Evolutionary conservation across 2,113 vertebrate genomes (phyloP).

Genomic region (Brachyhypopomus occidentalis): DNA sequence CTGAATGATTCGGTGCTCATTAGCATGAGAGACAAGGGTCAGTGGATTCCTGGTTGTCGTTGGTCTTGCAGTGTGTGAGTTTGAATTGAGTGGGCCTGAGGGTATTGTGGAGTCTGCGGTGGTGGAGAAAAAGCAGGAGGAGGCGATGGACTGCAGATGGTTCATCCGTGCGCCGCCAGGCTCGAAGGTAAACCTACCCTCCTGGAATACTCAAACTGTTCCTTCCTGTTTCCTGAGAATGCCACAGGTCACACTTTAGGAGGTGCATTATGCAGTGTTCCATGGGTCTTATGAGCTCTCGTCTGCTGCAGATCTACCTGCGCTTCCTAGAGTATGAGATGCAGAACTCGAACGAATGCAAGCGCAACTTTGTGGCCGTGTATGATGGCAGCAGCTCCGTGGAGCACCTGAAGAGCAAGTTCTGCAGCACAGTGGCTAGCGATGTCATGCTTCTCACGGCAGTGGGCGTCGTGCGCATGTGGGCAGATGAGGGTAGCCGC

Average conservation of each 20-base stretch:
- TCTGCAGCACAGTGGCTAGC: slow-evolving; percentile 97
- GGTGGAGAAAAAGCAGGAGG: slow-evolving; percentile 83
- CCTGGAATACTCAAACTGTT: background rate
- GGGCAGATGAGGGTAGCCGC: slow-evolving; percentile 95
- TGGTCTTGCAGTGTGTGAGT: slow-evolving; percentile 85
- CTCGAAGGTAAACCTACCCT: slow-evolving; percentile 83
- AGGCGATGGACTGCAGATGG: slow-evolving; percentile 98
- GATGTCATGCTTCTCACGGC: slow-evolving; percentile 91
- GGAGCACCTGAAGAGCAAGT: slow-evolving; percentile 94
- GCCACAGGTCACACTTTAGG: too few relatives aligned
- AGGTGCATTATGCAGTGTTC: too few relatives aligned
- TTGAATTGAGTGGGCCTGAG: slow-evolving; percentile 93
- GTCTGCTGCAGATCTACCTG: slow-evolving; percentile 85
- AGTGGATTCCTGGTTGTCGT: background rate
- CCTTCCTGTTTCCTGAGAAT: background rate
- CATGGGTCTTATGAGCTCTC: background rate
- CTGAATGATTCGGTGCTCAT: background rate
- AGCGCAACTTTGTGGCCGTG: slow-evolving; percentile 95
- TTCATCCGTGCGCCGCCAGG: slow-evolving; percentile 88
- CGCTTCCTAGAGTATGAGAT: slow-evolving; percentile 98
- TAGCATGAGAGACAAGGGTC: background rate
- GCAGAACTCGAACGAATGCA: slow-evolving; percentile 99
- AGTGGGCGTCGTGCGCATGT: slow-evolving; percentile 92
- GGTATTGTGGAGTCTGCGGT: slow-evolving; percentile 90
- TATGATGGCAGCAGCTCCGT: slow-evolving; percentile 95